Conservation (phyloP, 2,797 vertebrate species). For the Tarsius wallacei region DNA sequence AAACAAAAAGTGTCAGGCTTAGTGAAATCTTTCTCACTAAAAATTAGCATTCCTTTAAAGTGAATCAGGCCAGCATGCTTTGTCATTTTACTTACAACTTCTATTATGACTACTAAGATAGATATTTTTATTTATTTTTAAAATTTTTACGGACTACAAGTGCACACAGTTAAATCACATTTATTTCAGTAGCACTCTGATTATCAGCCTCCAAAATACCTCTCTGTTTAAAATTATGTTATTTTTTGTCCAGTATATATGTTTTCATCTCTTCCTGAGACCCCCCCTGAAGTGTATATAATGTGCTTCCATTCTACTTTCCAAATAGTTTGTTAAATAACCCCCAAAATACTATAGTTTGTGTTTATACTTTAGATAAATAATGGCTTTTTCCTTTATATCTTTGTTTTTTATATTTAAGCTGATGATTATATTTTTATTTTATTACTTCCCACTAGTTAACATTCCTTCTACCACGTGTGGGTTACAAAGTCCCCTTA, state of each 20-base stretch:
- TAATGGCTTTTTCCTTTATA: background rate
- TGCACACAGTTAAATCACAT: background rate
- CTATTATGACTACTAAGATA: background rate
- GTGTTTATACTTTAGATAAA: background rate
- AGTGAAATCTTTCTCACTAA: background rate
- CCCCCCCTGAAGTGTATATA: background rate
- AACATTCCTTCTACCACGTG: background rate
- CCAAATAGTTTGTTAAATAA: background rate
- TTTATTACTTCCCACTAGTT: background rate
- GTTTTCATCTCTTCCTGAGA: background rate
- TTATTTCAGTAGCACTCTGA: too few relatives aligned
- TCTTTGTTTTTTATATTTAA: background rate
- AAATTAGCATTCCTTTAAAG: background rate
- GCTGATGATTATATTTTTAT: background rate
- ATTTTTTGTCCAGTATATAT: background rate
- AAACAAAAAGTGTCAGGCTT: accelerated
- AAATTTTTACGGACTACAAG: too few relatives aligned
- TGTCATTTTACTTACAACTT: background rate
- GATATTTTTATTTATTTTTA: too few relatives aligned
- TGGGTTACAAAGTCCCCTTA: background rate
- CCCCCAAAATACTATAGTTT: too few relatives aligned
- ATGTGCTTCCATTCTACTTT: background rate
- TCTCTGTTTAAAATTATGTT: background rate
- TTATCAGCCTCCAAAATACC: background rate
- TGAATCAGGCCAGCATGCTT: background rate